Conservation (phyloP, 2,888 invertebrate species). For the Lumbricus terrestris region DNA sequence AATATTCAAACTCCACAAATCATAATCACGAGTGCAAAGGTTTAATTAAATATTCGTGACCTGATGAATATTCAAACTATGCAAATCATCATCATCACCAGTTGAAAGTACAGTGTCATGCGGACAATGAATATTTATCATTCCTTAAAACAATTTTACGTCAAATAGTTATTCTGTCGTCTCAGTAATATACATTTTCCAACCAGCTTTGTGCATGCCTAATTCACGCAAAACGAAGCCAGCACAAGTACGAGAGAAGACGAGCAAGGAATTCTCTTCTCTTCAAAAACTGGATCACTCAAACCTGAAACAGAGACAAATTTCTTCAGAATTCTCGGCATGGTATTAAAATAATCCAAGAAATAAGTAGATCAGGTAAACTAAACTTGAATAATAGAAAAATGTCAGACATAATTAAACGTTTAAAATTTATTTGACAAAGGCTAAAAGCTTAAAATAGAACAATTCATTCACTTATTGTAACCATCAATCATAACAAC, state of each 20-base stretch:
- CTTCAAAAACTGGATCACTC: not conserved
- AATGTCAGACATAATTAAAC: too few species aligned
- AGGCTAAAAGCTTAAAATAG: too few species aligned
- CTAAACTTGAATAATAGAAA: not conserved
- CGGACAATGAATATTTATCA: too few species aligned
- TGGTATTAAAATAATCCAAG: not conserved
- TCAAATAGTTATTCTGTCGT: not conserved
- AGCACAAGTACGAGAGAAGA: not conserved
- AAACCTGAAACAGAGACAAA: not conserved
- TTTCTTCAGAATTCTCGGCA: too few species aligned
- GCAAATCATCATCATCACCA: not conserved
- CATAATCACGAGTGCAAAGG: not conserved
- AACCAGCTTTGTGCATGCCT: not conserved
- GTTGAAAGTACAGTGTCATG: too few species aligned
- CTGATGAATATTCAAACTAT: not conserved
- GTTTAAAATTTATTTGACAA: too few species aligned
- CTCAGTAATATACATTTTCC: too few species aligned
- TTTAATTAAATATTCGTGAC: not conserved
- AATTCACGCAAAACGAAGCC: not conserved
- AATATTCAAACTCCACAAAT: not conserved
- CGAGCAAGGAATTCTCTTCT: not conserved
- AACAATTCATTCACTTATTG: too few species aligned
- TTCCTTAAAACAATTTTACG: not conserved
- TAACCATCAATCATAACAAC: too few species aligned
- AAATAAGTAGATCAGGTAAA: not conserved